Conservation (phyloP, 2,797 vertebrate genomes). For the Myotis pilosus region DNA sequence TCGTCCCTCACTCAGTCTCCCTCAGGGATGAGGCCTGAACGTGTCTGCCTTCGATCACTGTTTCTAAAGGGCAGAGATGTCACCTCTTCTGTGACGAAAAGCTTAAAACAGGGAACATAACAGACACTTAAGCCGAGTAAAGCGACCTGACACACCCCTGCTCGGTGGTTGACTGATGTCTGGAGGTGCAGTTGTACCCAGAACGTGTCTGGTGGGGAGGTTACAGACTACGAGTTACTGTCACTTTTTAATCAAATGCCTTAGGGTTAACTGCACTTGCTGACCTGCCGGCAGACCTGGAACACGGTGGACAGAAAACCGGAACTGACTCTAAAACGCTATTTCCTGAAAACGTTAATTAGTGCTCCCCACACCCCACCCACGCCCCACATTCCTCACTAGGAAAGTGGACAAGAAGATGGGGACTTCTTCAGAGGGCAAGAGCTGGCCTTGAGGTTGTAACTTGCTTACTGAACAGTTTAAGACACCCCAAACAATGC, state of each 20-base stretch:
- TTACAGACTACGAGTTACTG: neutral
- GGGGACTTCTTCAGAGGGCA: neutral
- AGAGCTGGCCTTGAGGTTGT: neutral
- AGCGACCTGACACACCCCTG: neutral
- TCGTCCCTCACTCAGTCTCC: neutral
- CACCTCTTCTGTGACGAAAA: neutral
- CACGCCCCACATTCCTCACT: neutral
- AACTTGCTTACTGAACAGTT: slow-evolving; percentile 53
- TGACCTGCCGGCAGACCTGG: neutral
- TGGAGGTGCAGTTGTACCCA: neutral
- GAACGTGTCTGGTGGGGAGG: neutral
- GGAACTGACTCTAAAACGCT: neutral
- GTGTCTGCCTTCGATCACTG: neutral
- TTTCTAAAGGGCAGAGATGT: neutral
- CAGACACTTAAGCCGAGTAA: neutral
- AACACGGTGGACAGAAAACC: neutral
- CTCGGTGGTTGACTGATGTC: neutral
- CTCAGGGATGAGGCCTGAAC: neutral
- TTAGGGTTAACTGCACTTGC: neutral
- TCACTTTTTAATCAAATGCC: neutral
- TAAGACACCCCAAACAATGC: slow-evolving; percentile 20
- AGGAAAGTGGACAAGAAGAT: neutral
- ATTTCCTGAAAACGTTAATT: neutral
- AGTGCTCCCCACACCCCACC: neutral
- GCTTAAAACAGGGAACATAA: neutral